A percentile compares a stretch with the other conserved stretches of the same genome.
These are phyloP conservation scores for Salpingus planirostris DNA, from an alignment of 2,888 invertebrate species.

Conservation along the genomic window DNA sequence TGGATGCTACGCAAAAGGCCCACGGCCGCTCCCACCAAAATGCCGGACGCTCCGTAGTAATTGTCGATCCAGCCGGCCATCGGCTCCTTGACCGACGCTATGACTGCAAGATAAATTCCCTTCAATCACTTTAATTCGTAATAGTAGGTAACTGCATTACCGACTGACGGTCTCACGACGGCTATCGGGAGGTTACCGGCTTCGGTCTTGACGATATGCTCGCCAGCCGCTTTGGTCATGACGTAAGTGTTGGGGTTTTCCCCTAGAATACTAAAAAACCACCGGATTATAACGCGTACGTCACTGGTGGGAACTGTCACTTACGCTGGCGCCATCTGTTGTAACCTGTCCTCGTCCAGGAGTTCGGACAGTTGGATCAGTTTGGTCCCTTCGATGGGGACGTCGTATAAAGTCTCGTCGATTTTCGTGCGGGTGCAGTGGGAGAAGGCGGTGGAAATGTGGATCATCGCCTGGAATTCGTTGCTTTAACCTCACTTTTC, in stretches of 20 bases:
- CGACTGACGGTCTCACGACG: constrained; percentile 76
- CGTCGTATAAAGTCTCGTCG: constrained; percentile 2
- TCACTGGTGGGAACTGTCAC: constrained; percentile 5
- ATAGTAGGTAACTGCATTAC: constrained; percentile 37
- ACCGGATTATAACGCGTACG: neutral
- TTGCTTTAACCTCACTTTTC: too few species aligned
- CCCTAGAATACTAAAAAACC: constrained; percentile 18
- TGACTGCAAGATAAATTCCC: constrained; percentile 21
- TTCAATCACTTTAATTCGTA: neutral
- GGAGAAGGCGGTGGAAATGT: constrained; percentile 46
- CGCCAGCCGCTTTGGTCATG: constrained; percentile 81
- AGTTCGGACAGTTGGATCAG: constrained; percentile 39
- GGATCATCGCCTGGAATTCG: neutral
- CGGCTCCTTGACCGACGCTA: constrained; percentile 27
- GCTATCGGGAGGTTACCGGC: constrained; percentile 64
- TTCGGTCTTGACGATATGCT: constrained; percentile 59
- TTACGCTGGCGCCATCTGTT: constrained; percentile 31
- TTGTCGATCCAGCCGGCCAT: constrained; percentile 61
- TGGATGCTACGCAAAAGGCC: constrained; percentile 55
- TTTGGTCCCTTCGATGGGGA: neutral
- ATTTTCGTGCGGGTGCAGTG: constrained; percentile 46
- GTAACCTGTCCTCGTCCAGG: constrained; percentile 38
- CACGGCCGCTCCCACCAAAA: constrained; percentile 44
- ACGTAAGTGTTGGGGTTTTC: constrained; percentile 67
- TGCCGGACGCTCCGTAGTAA: constrained; percentile 50